Percentiles rank a stretch among this genome's conserved stretches.
These are phyloP conservation scores for Lepidotrigona ventralis DNA, from an alignment of 1,140 invertebrate genomes.

Conservation along the genomic window DNA sequence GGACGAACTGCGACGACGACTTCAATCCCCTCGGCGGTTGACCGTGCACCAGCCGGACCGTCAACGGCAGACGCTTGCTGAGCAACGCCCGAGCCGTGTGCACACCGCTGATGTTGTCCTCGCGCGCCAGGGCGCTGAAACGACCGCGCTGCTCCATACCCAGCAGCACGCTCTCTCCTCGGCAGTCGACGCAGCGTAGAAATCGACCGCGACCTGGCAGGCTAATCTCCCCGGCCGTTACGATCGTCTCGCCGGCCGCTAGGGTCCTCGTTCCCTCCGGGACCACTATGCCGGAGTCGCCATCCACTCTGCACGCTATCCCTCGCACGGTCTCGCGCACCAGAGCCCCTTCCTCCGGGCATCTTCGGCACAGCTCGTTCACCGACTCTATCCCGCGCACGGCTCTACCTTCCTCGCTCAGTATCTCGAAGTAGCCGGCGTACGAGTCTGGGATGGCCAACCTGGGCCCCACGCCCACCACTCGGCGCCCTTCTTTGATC, in stretches of 20 bases:
- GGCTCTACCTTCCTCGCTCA: constrained; percentile 95
- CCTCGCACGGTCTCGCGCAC: constrained; percentile 93
- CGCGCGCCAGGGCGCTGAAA: constrained; percentile 93
- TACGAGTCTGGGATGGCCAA: constrained; percentile 94
- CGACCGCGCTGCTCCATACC: constrained; percentile 92
- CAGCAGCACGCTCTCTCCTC: constrained; percentile 90
- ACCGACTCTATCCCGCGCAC: constrained; percentile 94
- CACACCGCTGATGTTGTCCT: constrained; percentile 95
- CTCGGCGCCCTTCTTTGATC: constrained; percentile 90
- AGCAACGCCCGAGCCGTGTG: constrained; percentile 93
- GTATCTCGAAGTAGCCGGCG: constrained; percentile 94
- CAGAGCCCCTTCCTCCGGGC: constrained; percentile 88
- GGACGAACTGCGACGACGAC: constrained; percentile 89
- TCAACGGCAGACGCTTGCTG: constrained; percentile 92
- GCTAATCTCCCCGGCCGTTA: constrained; percentile 85
- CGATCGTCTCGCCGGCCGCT: constrained; percentile 86
- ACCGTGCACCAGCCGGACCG: constrained; percentile 94
- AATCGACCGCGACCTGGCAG: constrained; percentile 86
- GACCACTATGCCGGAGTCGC: constrained; percentile 82
- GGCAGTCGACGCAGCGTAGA: constrained; percentile 91
- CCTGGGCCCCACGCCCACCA: constrained; percentile 89
- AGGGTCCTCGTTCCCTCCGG: constrained; percentile 87
- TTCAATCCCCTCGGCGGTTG: constrained; percentile 89
- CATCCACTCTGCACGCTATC: constrained; percentile 85
- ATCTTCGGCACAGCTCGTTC: constrained; percentile 87